Conservation (phyloP, 1,140 invertebrate genomes). For the Calephelis nemesis region DNA sequence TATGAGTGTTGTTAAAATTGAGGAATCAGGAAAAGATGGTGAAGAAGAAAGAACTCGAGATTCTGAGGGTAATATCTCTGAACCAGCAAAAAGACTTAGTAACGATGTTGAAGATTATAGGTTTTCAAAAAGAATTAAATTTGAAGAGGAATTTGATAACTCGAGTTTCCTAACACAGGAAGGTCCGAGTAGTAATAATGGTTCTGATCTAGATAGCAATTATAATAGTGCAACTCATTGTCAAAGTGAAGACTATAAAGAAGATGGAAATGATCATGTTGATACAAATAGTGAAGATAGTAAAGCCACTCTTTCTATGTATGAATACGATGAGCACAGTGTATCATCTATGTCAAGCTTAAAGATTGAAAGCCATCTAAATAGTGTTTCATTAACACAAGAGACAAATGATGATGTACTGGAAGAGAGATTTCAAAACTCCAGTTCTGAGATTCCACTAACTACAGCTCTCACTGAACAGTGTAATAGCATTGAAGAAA, state of each 20-base stretch:
- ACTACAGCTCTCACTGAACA: conserved; percentile 32
- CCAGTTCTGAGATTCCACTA: conserved; percentile 32
- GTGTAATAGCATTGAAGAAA: conserved; percentile 34
- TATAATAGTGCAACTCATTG: conserved; percentile 51
- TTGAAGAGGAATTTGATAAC: conserved; percentile 61
- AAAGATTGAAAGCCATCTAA: conserved; percentile 60
- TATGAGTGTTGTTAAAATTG: conserved; percentile 67
- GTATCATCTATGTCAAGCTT: conserved; percentile 67
- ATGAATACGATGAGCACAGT: conserved; percentile 72
- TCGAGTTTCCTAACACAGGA: conserved; percentile 49
- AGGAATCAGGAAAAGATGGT: conserved; percentile 61
- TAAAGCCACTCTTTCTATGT: conserved; percentile 63
- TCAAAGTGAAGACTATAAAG: conserved; percentile 52
- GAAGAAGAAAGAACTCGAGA: conserved; percentile 58
- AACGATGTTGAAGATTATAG: conserved; percentile 55
- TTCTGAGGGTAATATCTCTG: conserved; percentile 46
- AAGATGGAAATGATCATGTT: conserved; percentile 51
- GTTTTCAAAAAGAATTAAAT: conserved; percentile 59
- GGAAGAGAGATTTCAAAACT: conserved; percentile 44
- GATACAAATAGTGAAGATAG: conserved; percentile 73
- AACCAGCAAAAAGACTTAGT: conserved; percentile 56
- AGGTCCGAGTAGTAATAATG: conserved; percentile 43
- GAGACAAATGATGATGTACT: conserved; percentile 43
- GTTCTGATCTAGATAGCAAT: conserved; percentile 54
- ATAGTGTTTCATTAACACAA: conserved; percentile 47